Percentiles rank a stretch among this genome's conserved stretches.
Conservation (phyloP, 2,797 vertebrate species). For the Craterocephalus amniculus region DNA sequence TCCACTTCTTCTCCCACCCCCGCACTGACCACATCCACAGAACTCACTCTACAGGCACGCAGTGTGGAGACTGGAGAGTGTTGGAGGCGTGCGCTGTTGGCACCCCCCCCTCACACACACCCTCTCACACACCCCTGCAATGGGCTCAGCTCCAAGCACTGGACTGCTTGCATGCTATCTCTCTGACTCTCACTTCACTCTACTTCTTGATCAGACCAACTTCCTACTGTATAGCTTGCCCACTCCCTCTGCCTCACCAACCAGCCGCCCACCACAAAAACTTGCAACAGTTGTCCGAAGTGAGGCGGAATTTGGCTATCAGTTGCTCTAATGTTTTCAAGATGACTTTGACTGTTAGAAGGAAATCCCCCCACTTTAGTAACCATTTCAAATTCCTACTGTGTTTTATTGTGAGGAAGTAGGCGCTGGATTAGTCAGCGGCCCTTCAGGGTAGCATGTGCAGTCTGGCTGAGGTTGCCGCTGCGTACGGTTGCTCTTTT, state of each 20-base stretch:
- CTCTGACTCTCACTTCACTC: constrained; percentile 52
- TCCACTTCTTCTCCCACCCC: constrained; percentile 72
- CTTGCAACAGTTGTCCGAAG: constrained; percentile 76
- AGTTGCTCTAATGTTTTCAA: constrained; percentile 87
- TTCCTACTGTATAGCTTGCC: constrained; percentile 42
- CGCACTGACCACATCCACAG: constrained; percentile 83
- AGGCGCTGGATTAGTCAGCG: constrained; percentile 79
- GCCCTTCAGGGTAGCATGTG: constrained; percentile 65
- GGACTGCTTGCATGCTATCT: constrained; percentile 66
- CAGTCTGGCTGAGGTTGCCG: constrained; percentile 73
- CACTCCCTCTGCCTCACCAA: constrained; percentile 38
- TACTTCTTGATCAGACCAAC: constrained; percentile 66
- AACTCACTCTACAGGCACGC: constrained; percentile 83
- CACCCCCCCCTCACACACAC: constrained; percentile 70
- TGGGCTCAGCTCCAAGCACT: constrained; percentile 71
- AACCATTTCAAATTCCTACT: constrained; percentile 84
- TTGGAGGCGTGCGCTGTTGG: constrained; percentile 84
- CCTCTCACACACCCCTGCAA: constrained; percentile 65
- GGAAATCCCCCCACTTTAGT: constrained; percentile 85
- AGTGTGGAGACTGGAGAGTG: constrained; percentile 70
- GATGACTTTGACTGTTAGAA: constrained; percentile 85
- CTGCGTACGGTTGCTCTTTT: constrained; percentile 57
- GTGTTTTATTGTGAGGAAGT: constrained; percentile 84
- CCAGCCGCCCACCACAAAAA: constrained; percentile 44
- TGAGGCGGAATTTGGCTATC: constrained; percentile 85